phyloP scores from a whole-genome alignment of 2,888 invertebrate species.

The Amphipyra tragopoginis region DNA sequence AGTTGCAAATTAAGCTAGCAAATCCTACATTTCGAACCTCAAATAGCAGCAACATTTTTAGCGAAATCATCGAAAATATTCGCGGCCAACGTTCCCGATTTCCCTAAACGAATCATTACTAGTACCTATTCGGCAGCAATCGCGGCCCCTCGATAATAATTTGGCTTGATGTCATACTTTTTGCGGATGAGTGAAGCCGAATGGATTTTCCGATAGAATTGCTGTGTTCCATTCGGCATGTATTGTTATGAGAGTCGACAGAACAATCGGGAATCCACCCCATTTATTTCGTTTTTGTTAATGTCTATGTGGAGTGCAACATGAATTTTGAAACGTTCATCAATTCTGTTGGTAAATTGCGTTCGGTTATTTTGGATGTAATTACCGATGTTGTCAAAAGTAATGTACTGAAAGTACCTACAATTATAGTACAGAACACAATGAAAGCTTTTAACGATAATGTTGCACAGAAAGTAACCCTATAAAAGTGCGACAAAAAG shows the following conservation, averaged over 20 bases:
- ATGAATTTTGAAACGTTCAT: constrained; percentile 57
- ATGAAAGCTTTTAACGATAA: constrained; percentile 8
- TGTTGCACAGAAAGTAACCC: not conserved
- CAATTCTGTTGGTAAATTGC: constrained; percentile 52
- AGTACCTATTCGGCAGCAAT: constrained; percentile 66
- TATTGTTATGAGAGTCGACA: constrained; percentile 72
- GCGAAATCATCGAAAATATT: constrained; percentile 38
- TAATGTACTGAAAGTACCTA: constrained; percentile 28
- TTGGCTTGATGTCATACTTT: constrained; percentile 84
- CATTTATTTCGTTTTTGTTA: constrained; percentile 71
- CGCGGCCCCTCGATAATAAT: constrained; percentile 78
- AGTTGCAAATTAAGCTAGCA: constrained; percentile 5
- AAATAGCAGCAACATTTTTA: constrained; percentile 25
- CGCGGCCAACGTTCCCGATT: constrained; percentile 36
- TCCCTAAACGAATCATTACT: constrained; percentile 64
- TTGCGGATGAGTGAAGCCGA: constrained; percentile 81
- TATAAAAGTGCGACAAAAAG: too few relatives aligned
- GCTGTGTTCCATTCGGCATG: constrained; percentile 73
- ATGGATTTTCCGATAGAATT: constrained; percentile 87
- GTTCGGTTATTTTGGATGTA: constrained; percentile 26
- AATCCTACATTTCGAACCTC: constrained; percentile 8
- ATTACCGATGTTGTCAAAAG: constrained; percentile 27
- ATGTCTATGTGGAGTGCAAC: constrained; percentile 54
- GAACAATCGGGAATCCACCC: constrained; percentile 76
- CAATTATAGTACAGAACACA: constrained; percentile 14